Conservation (phyloP, 2,797 vertebrate genomes). For the Acrossocheilus wenchowensis region DNA sequence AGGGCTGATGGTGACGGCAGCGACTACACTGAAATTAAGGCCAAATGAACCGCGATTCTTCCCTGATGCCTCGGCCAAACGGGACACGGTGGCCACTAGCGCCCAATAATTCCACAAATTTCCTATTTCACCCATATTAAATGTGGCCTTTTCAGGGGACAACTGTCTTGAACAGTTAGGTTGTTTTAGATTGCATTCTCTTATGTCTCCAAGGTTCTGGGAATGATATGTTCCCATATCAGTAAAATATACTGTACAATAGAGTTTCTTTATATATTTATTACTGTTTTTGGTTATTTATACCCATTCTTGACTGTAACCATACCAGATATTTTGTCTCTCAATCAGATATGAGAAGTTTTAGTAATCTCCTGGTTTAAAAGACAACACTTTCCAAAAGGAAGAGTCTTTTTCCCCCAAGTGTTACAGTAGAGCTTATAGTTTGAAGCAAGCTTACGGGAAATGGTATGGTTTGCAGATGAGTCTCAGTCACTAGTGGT, state of each 20-base stretch:
- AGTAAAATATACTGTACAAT: background rate
- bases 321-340: conserved; percentile 8
- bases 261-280: conserved; percentile 8
- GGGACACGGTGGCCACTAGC: conserved; percentile 75
- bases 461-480: conserved; percentile 35
- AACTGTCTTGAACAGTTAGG: background rate
- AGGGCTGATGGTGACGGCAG: conserved; percentile 78
- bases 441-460: conserved; percentile 24
- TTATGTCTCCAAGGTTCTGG: background rate
- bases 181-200: conserved; percentile 11
- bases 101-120: conserved; percentile 22
- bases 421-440: conserved; percentile 34
- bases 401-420: background rate
- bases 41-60: conserved; percentile 86
- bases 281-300: background rate
- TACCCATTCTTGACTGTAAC: background rate
- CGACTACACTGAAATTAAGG: conserved; percentile 84
- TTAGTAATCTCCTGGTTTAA: background rate
- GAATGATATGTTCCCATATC: background rate
- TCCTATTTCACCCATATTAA: background rate
- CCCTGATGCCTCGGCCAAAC: conserved; percentile 80
- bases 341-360: background rate
- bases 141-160: conserved; percentile 3
- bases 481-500: conserved; percentile 42
- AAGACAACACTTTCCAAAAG: conserved; percentile 7